Conservation (phyloP, 2,888 invertebrate genomes). For the Coleophora deauratella region DNA sequence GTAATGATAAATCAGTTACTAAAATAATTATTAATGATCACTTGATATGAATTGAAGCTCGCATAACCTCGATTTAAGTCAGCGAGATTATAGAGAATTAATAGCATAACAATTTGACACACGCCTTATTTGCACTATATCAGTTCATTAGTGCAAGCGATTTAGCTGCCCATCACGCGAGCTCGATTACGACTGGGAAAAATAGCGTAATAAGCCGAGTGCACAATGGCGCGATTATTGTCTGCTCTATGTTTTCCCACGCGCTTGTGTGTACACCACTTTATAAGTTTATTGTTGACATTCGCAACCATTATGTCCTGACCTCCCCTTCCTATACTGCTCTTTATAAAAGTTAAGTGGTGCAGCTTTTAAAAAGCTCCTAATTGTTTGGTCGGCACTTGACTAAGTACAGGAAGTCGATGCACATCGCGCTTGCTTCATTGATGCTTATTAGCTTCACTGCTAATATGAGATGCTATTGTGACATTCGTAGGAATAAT, state of each 20-base stretch:
- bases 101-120: slow-evolving; percentile 14
- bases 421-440: slow-evolving; percentile 12
- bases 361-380: slow-evolving; percentile 11
- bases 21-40: no score
- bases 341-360: slow-evolving; percentile 10
- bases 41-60: no score
- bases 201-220: slow-evolving; percentile 13
- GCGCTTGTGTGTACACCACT: slow-evolving; percentile 15
- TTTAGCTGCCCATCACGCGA: slow-evolving; percentile 17
- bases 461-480: slow-evolving; percentile 12
- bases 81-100: slow-evolving; percentile 6
- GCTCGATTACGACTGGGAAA: slow-evolving; percentile 14
- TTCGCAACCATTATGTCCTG: slow-evolving; percentile 14
- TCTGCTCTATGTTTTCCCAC: slow-evolving; percentile 18
- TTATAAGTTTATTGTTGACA: slow-evolving; percentile 22
- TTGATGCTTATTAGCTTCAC: slow-evolving; percentile 13
- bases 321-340: slow-evolving; percentile 11
- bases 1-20: no score
- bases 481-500: background rate
- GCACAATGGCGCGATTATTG: slow-evolving; percentile 14
- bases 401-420: slow-evolving; percentile 13
- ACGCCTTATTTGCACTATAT: slow-evolving; percentile 10
- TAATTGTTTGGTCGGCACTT: slow-evolving; percentile 7
- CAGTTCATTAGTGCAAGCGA: slow-evolving; percentile 3
- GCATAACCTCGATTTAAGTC: no score